Evolutionary conservation across 2,888 invertebrate genomes (phyloP), one percentile per base, ranked within the genome.

Genomic region (Rotaria magnacalcarata): DNA sequence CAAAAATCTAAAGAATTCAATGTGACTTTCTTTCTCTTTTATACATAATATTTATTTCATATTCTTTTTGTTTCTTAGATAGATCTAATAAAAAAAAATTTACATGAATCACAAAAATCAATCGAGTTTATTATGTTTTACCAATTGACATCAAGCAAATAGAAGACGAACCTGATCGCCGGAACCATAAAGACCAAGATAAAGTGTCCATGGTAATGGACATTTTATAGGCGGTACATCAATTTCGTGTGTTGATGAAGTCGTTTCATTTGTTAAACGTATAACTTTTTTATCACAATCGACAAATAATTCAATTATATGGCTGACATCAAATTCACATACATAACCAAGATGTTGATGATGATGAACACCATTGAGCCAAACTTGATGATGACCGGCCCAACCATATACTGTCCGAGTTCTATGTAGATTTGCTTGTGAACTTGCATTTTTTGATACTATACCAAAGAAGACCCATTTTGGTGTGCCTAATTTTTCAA

Each of bases 381-480:
- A 67, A 3, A 67, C 67, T 67, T 67, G 67, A 67, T 67, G 34
- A 34, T 67, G 67, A 41, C 67, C 67, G 6, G 67, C 67, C 67
- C 67, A 67, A 19, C 67, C 67, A 41, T 67, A 41, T 19, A 19
- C 67, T 6, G 34, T 67, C 3, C 34, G 34, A 16, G 67, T 34
- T 67, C 34, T 67, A 67, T 27, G 34, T 67, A 67, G 8, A 67
- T 5, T 41, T 41, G 34, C 3, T 67, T 67, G 34, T 34, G 34
- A 41, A 16, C 34, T 16, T 41, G 19, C 19, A 67, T 67, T 14
- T 34, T 41, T 67, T 27, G 67, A 67, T 27, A 67, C 34, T 34
- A 67, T 67, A 67, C 67, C 67, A 41, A 67, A 67, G 19, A 67
- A 67, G 1, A 67, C 67, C 67, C 67, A 67, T 67, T 67, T 34